Percentiles rank a stretch among this genome's conserved stretches.
Evolutionary conservation across 2,797 vertebrate genomes (phyloP).

Genomic region (Fratercula arctica): DNA sequence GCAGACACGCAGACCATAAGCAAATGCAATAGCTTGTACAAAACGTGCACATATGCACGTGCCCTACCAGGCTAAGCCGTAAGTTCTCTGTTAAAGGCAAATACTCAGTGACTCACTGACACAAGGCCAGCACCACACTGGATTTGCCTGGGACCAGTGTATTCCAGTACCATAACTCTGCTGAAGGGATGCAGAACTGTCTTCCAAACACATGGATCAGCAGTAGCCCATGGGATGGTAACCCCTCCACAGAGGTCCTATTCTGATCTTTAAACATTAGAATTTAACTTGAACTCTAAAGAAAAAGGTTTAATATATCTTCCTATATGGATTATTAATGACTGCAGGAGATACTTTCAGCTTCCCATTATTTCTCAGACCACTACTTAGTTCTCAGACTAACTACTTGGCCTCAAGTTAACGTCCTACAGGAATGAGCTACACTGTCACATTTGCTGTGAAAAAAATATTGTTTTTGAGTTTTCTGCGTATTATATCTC

Average conservation of each 20-base stretch:
- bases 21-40: conserved; percentile 5
- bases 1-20: conserved; percentile 19
- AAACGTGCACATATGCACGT: conserved; percentile 15
- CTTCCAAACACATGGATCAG: neutral
- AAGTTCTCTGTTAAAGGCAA: conserved; percentile 18
- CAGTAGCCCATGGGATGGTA: neutral
- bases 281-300: neutral
- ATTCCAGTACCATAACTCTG: neutral
- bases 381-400: neutral
- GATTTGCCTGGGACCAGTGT: neutral
- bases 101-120: neutral
- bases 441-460: neutral
- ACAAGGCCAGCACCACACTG: neutral
- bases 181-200: neutral
- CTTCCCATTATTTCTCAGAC: neutral
- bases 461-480: neutral
- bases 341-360: neutral
- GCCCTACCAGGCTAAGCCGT: neutral
- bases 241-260: neutral
- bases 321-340: neutral
- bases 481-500: neutral
- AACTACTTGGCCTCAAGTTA: neutral
- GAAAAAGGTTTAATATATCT: neutral
- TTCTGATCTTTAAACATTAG: neutral
- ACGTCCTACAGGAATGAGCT: neutral